phyloP scores from a whole-genome alignment of 2,113 vertebrate genomes.

The Peromyscus polionotus region DNA sequence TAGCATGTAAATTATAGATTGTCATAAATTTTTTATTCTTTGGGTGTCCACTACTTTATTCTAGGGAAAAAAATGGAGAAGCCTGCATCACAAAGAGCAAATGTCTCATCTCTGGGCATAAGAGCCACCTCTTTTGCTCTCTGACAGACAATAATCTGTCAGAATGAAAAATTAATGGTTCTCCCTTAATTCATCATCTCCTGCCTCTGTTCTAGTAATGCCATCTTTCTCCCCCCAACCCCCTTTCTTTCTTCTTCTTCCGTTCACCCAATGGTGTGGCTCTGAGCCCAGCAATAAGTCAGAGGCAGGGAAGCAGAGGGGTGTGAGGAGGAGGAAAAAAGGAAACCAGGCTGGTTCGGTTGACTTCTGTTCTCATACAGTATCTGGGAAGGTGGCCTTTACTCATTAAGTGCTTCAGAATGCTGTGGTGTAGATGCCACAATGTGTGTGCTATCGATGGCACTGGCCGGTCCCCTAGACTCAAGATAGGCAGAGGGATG shows the following conservation, averaged over 20 bases:
- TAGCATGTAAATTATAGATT: conserved; percentile 91
- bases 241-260: conserved; percentile 18
- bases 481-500: background rate
- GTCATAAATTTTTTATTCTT: conserved; percentile 91
- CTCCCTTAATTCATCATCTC: conserved; percentile 92
- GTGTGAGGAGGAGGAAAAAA: conserved; percentile 37
- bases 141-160: conserved; percentile 91
- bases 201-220: conserved; percentile 88
- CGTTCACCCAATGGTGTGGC: background rate
- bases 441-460: background rate
- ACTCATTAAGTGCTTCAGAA: conserved; percentile 75
- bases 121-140: conserved; percentile 87
- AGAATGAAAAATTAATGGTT: conserved; percentile 93
- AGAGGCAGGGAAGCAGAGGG: conserved; percentile 51
- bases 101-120: conserved; percentile 86
- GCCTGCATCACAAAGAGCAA: conserved; percentile 86
- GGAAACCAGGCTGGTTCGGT: conserved; percentile 82
- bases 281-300: conserved; percentile 62
- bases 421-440: conserved; percentile 25
- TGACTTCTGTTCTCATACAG: conserved; percentile 74
- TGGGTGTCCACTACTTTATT: conserved; percentile 89
- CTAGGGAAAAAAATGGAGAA: conserved; percentile 83
- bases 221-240: conserved; percentile 66
- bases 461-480: background rate
- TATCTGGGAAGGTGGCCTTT: conserved; percentile 70